Percentiles rank a stretch among this genome's conserved stretches.
These are phyloP conservation scores for Atethmia centrago DNA, from an alignment of 2,888 invertebrate species.

Conservation along the genomic window DNA sequence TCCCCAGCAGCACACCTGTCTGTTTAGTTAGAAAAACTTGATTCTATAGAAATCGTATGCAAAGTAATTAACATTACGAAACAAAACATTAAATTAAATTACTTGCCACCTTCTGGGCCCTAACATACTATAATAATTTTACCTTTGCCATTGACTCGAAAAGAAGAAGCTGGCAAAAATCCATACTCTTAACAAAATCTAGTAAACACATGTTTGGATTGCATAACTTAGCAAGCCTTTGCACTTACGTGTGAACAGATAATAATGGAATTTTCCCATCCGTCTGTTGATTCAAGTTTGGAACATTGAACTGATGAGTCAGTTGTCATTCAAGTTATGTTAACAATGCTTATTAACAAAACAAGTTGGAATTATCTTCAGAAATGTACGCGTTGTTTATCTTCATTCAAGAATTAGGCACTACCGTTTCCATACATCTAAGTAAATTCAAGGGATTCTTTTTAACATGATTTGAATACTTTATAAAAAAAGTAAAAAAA, in stretches of 20 bases:
- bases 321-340: constrained; percentile 7
- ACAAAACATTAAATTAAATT: no score
- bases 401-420: neutral
- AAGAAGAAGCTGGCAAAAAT: neutral
- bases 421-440: neutral
- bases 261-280: constrained; percentile 33
- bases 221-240: neutral
- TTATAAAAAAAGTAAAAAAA: no score
- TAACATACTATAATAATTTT: neutral
- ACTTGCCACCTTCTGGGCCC: neutral
- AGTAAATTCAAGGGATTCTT: no score
- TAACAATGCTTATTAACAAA: constrained; percentile 13
- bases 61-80: no score
- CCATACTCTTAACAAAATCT: neutral
- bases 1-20: no score
- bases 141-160: neutral
- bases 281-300: neutral
- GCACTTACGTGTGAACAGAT: constrained; percentile 8
- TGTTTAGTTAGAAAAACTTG: no score
- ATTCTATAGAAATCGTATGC: no score
- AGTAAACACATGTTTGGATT: constrained; percentile 12
- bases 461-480: no score
- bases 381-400: neutral
- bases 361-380: neutral
- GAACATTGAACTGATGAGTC: constrained; percentile 25